phyloP scores from a whole-genome alignment of 2,797 vertebrate species.

The Pseudotriccus pelzelni region DNA sequence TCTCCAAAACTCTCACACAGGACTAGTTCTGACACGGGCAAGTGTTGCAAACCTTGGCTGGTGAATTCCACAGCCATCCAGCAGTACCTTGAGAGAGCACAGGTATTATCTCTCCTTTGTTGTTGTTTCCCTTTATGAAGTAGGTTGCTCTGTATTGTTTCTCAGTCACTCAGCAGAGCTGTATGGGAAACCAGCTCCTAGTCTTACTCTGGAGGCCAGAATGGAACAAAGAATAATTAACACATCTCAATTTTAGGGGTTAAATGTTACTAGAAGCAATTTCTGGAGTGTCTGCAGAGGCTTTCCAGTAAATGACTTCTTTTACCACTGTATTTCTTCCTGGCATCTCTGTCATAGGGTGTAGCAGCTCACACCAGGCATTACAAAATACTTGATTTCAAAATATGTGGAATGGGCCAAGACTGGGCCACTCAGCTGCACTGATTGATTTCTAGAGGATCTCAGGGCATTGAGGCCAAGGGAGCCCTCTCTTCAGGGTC shows the following conservation, averaged over 20 bases:
- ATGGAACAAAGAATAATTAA: neutral
- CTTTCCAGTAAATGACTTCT: neutral
- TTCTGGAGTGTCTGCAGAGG: neutral
- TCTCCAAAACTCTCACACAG: neutral
- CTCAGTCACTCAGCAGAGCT: neutral
- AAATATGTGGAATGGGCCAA: neutral
- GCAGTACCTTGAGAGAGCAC: neutral
- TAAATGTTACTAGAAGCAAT: neutral
- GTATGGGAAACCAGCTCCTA: neutral
- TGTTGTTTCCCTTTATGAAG: neutral
- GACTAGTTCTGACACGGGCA: neutral
- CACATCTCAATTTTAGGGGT: neutral
- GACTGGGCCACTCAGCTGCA: neutral
- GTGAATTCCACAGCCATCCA: neutral
- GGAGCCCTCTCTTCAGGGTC: neutral
- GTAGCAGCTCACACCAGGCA: neutral
- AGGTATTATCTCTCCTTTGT: neutral
- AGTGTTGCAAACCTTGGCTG: neutral
- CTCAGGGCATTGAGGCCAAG: neutral
- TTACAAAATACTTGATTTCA: neutral
- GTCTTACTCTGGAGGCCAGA: neutral
- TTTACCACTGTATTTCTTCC: neutral
- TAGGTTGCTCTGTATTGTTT: neutral
- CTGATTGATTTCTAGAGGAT: neutral
- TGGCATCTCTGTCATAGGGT: neutral